Percentiles rank a stretch among this genome's conserved stretches.
Evolutionary conservation across 2,113 vertebrate genomes (phyloP).

Genomic region (Anthoscopus minutus): DNA sequence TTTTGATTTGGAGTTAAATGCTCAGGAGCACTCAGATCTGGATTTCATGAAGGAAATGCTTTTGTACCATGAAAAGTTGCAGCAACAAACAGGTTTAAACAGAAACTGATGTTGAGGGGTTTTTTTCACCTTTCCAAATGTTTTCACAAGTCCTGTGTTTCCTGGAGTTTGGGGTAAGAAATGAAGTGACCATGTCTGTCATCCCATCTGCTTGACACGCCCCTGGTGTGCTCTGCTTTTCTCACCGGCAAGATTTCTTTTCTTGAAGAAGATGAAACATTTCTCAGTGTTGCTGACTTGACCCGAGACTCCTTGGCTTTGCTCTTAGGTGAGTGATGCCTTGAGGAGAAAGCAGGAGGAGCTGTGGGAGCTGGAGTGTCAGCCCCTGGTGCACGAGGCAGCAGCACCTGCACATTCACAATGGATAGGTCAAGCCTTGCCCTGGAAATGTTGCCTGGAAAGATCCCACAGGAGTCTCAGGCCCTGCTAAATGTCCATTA

Average conservation of each 20-base stretch:
- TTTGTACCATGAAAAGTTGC: not conserved
- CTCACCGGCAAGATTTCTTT: not conserved
- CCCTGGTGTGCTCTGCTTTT: not conserved
- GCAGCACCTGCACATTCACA: rapidly evolving
- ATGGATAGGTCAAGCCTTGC: rapidly evolving
- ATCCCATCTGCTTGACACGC: rapidly evolving
- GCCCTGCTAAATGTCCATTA: not conserved
- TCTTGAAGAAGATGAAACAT: not conserved
- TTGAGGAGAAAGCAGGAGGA: not conserved
- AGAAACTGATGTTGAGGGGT: not conserved
- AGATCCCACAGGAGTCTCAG: not conserved
- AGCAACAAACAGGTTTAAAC: not conserved
- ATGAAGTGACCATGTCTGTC: not conserved
- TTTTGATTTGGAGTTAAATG: not conserved
- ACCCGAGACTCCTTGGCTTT: not conserved
- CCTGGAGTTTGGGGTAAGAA: not conserved
- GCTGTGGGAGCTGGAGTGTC: not conserved
- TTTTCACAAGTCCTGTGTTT: not conserved
- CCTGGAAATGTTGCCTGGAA: rapidly evolving
- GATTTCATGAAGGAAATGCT: not conserved
- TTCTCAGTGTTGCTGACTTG: not conserved
- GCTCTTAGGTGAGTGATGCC: not conserved
- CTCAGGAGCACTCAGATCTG: not conserved
- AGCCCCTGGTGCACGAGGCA: rapidly evolving
- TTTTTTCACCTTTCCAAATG: not conserved